Percentiles rank a stretch among this genome's conserved stretches.
These are phyloP conservation scores for Neolamprologus multifasciatus DNA, from an alignment of 2,797 vertebrate genomes.

Conservation along the genomic window DNA sequence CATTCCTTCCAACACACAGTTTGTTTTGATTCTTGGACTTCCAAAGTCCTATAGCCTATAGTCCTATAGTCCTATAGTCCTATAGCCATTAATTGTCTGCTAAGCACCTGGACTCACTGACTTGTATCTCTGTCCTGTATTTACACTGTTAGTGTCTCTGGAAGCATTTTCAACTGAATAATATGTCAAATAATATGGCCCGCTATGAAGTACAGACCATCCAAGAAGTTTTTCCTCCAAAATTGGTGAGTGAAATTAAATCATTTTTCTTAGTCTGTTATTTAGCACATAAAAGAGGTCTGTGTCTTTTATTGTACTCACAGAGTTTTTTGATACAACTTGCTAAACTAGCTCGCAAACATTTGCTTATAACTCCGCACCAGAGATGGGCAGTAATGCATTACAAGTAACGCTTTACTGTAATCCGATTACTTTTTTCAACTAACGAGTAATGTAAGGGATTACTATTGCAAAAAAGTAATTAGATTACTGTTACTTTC, in stretches of 20 bases:
- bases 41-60: background rate
- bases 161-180: background rate
- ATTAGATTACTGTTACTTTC: background rate
- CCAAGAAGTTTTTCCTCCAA: background rate
- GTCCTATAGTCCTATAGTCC: too few species aligned
- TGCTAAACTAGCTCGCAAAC: background rate
- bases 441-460: background rate
- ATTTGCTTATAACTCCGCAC: background rate
- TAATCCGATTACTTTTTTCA: background rate
- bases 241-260: background rate
- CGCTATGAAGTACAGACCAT: background rate
- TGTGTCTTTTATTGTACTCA: background rate
- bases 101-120: background rate
- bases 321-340: background rate
- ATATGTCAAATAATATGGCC: background rate
- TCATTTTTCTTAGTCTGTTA: background rate
- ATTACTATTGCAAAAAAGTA: background rate
- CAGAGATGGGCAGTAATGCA: background rate
- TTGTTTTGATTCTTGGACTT: background rate
- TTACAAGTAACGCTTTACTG: rapidly evolving
- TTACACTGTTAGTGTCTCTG: background rate
- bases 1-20: background rate
- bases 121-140: background rate
- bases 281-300: background rate
- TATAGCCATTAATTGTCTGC: background rate